phyloP scores from a whole-genome alignment of 2,797 vertebrate genomes.

The Parambassis ranga region DNA sequence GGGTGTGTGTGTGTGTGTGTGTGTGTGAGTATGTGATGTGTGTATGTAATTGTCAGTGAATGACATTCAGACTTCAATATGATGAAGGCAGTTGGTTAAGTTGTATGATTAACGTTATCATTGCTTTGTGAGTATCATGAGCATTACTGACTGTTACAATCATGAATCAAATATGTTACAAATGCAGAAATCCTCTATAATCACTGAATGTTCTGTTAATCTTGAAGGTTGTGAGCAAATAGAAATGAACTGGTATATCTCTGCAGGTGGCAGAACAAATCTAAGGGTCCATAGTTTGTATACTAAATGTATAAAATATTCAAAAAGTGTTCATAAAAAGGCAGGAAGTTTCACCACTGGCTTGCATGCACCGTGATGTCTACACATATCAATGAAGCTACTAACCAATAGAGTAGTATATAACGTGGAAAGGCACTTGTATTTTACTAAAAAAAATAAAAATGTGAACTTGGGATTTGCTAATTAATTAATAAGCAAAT shows the following conservation, averaged over 20 bases:
- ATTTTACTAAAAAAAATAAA: constrained; percentile 44
- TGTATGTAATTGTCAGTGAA: constrained; percentile 45
- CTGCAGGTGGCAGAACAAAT: constrained; percentile 37
- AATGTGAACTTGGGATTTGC: constrained; percentile 53
- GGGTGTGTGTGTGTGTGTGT: constrained; percentile 33
- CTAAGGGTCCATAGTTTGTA: constrained; percentile 32
- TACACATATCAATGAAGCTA: constrained; percentile 72
- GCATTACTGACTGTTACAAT: constrained; percentile 64
- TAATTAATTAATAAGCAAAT: constrained; percentile 18
- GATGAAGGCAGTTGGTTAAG: constrained; percentile 33
- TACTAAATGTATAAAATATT: constrained; percentile 33
- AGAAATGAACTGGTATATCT: constrained; percentile 23
- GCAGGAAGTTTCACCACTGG: constrained; percentile 50
- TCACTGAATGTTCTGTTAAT: constrained; percentile 55
- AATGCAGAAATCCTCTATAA: constrained; percentile 46
- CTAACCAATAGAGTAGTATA: constrained; percentile 71
- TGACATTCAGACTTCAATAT: constrained; percentile 47
- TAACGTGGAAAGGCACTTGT: constrained; percentile 50
- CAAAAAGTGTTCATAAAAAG: constrained; percentile 14
- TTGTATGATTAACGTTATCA: constrained; percentile 45
- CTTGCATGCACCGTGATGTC: constrained; percentile 69
- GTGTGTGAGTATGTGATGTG: constrained; percentile 18
- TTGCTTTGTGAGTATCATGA: constrained; percentile 58
- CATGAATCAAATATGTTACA: constrained; percentile 38
- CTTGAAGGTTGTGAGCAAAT: constrained; percentile 38